These are phyloP conservation scores for Drosophila elegans DNA, from an alignment of 1,140 invertebrate species.

Conservation along the genomic window DNA sequence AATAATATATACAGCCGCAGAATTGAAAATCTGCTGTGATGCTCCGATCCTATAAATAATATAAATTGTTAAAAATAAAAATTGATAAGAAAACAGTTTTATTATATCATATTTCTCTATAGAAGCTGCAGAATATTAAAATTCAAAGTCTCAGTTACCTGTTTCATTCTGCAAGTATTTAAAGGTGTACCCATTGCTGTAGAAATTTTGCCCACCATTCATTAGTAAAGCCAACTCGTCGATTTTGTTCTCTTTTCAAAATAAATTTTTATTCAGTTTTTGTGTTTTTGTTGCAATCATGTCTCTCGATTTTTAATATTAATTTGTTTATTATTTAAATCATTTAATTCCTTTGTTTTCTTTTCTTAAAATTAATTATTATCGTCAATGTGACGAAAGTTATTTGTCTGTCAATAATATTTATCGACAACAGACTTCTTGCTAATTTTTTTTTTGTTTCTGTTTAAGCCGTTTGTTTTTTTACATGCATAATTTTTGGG, in stretches of 20 bases:
- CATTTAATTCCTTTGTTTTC: slow-evolving; percentile 77
- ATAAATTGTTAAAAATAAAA: too few species aligned
- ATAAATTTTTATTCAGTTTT: slow-evolving; percentile 82
- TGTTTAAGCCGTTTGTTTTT: slow-evolving; percentile 53
- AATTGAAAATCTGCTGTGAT: too few species aligned
- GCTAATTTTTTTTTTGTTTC: slow-evolving; percentile 54
- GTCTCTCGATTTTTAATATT: slow-evolving; percentile 82
- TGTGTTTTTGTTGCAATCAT: slow-evolving; percentile 73
- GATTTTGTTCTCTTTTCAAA: slow-evolving; percentile 72
- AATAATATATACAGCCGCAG: too few species aligned
- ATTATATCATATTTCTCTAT: background rate
- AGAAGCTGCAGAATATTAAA: too few species aligned
- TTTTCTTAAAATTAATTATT: slow-evolving; percentile 77
- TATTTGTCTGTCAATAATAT: slow-evolving; percentile 84
- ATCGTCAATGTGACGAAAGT: slow-evolving; percentile 84
- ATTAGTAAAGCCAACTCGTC: background rate
- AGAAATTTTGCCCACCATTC: too few species aligned
- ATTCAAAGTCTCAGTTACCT: too few species aligned
- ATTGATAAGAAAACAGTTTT: background rate
- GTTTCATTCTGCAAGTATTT: too few species aligned
- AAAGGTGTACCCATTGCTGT: too few species aligned
- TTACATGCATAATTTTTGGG: slow-evolving; percentile 74
- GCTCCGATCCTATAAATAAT: too few species aligned
- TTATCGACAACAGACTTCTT: slow-evolving; percentile 84
- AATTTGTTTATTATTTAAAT: slow-evolving; percentile 79